phyloP scores from a whole-genome alignment of 2,113 vertebrate genomes.

The Canis aureus region DNA sequence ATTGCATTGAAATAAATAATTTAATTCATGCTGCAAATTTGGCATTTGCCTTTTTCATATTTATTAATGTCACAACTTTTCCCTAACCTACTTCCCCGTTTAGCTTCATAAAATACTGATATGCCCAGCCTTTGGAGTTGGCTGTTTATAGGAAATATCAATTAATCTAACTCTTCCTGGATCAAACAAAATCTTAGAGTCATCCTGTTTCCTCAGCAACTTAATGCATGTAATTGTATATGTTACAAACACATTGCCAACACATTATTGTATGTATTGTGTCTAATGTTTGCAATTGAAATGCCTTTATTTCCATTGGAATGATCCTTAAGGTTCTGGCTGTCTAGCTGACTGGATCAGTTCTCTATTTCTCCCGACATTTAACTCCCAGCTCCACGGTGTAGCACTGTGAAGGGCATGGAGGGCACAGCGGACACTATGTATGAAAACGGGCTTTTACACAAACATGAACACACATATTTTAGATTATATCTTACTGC shows the following conservation, averaged over 20 bases:
- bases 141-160: not conserved
- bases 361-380: not conserved
- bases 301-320: not conserved
- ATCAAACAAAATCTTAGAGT: not conserved
- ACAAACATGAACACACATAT: too few relatives aligned
- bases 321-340: not conserved
- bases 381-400: not conserved
- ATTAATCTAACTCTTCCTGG: not conserved
- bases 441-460: not conserved
- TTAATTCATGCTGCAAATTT: not conserved
- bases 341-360: not conserved
- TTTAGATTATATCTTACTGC: slow-evolving; percentile 3
- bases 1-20: not conserved
- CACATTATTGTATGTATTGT: not conserved
- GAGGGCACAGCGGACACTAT: not conserved
- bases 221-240: not conserved
- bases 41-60: not conserved
- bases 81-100: not conserved
- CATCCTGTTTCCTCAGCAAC: not conserved
- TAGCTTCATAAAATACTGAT: not conserved
- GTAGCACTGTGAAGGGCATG: slow-evolving; percentile 26
- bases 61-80: not conserved
- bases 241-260: not conserved
- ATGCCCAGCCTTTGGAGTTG: not conserved
- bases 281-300: not conserved